These are phyloP conservation scores for Caenorhabditis plicata DNA, from an alignment of 2,888 invertebrate genomes.

Conservation along the genomic window DNA sequence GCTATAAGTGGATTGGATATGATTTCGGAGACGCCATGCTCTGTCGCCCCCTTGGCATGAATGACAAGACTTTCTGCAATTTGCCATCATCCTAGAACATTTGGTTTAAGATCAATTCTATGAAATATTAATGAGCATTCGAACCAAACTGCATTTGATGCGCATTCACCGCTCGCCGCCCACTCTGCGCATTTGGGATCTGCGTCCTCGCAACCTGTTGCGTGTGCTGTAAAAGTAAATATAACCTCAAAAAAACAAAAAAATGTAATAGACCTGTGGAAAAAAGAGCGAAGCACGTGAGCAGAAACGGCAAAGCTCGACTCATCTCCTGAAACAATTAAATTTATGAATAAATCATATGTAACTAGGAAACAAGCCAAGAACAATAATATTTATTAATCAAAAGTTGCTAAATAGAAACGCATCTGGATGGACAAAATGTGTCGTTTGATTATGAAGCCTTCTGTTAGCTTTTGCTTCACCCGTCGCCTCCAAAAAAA, in stretches of 20 bases:
- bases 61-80: constrained; percentile 65
- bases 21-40: constrained; percentile 63
- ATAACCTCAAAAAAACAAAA: too few relatives aligned
- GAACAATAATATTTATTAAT: too few relatives aligned
- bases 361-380: neutral
- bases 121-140: neutral
- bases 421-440: too few relatives aligned
- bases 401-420: too few relatives aligned
- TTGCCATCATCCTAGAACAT: constrained; percentile 66
- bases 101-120: neutral
- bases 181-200: constrained; percentile 64
- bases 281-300: neutral
- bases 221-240: constrained; percentile 2
- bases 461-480: too few relatives aligned
- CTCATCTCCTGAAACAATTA: too few relatives aligned
- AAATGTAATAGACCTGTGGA: too few relatives aligned
- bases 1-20: constrained; percentile 57
- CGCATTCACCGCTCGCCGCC: constrained; percentile 65
- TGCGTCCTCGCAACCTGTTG: constrained; percentile 57
- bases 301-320: too few relatives aligned
- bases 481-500: too few relatives aligned
- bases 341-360: constrained; percentile 7
- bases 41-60: constrained; percentile 65
- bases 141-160: constrained; percentile 65
- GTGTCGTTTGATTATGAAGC: too few relatives aligned